These are phyloP conservation scores for Callyntrura guangdongensis DNA, from an alignment of 2,888 invertebrate genomes.

Conservation along the genomic window DNA sequence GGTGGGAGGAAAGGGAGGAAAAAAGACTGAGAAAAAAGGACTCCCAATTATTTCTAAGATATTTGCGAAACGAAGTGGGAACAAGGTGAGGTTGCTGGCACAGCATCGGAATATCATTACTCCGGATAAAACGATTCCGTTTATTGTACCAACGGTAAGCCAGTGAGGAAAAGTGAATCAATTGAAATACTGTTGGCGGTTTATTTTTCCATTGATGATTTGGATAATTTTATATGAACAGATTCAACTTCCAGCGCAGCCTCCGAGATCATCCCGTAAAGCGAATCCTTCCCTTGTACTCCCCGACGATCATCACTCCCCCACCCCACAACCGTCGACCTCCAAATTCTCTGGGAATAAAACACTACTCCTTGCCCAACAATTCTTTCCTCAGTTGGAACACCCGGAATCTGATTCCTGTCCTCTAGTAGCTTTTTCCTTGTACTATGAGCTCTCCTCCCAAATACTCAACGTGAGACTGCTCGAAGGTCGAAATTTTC, in stretches of 20 bases:
- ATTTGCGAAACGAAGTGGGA: constrained; percentile 68
- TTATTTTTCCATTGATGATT: not conserved
- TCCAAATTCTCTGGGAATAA: constrained; percentile 37
- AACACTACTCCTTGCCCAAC: constrained; percentile 79
- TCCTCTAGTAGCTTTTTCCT: constrained; percentile 82
- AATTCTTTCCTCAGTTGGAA: constrained; percentile 83
- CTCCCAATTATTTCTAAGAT: constrained; percentile 64
- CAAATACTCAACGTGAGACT: constrained; percentile 82
- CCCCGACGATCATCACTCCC: constrained; percentile 37
- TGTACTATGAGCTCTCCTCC: constrained; percentile 80
- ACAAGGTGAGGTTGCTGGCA: constrained; percentile 69
- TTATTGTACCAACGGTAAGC: constrained; percentile 84
- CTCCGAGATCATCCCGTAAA: constrained; percentile 15
- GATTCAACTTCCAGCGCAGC: constrained; percentile 79
- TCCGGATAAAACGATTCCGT: constrained; percentile 83
- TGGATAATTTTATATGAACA: constrained; percentile 20
- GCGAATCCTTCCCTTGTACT: not conserved
- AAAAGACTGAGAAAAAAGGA: not conserved
- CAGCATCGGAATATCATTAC: constrained; percentile 83
- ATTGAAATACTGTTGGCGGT: not conserved
- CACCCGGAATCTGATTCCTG: constrained; percentile 71
- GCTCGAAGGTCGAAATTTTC: constrained; percentile 83
- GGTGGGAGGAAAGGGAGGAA: not conserved
- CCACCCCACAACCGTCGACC: constrained; percentile 61
- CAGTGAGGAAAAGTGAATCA: not conserved